Base-by-base conservation (phyloP, 2,113 vertebrate species). In the Macquaria australasica region DNA sequence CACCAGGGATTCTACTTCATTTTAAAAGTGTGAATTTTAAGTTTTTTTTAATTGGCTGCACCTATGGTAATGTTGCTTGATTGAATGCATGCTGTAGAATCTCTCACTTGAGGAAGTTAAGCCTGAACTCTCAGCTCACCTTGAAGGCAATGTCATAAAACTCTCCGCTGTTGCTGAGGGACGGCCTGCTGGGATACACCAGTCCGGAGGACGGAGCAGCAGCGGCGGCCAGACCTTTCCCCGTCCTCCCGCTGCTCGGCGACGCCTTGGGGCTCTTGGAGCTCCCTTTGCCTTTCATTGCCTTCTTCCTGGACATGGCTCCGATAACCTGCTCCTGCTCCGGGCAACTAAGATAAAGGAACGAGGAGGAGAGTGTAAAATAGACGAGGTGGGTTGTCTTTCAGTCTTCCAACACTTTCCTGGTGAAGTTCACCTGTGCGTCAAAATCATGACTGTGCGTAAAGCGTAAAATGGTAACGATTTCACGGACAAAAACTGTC, bases 91-190 rank as follows among this genome's bases (percentile, higher is more conserved):
- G 7, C 21, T 6, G 2, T 3, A 14, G 0, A n/a, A 41, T 10
- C 4, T 21, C 20, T 70, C 41, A 4, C 16, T 39, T 9, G 4
- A 34, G 12, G 9, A 34, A 28, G 43, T 43, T 11, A 43, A 43
- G 10, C 23, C 4, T 51, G 11, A 20, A 43, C 28, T 12, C 18
- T 10, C 28, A 2, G 14, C 87, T 96, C 93, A 98, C 98, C 97
- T 98, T 99, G 91, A 98, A 99, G 53, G 97, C 95, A 71, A 98
- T 91, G 78, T 99, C 97, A 83, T 98, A 97, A 85, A 98, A 97
- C 95, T 98, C 97, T 10, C 97, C 96, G 89, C 97, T 96, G 95
- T 93, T 92, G 93, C 97, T 97, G 76, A 97, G 93, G 62, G 97
- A 96, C 79, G 96, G 96, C 88, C 96, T 91, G 89, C 95, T 93